Conservation (phyloP, 2,888 invertebrate species). For the Drosophila ochracea region DNA sequence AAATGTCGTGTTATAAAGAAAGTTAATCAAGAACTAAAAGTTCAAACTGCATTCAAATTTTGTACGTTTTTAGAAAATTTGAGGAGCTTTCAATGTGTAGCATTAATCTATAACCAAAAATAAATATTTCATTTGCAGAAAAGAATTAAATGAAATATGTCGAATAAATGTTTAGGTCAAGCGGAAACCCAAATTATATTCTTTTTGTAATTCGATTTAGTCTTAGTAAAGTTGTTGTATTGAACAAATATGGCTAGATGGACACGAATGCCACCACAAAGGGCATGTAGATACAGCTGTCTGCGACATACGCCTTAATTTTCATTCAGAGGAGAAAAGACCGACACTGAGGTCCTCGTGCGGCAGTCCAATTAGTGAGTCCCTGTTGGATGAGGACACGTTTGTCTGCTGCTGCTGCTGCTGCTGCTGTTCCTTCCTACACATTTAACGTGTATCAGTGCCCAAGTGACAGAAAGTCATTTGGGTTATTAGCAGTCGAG, state of each 20-base stretch:
- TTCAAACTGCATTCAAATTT: neutral
- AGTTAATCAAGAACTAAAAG: neutral
- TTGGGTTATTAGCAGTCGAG: slow-evolving; percentile 72
- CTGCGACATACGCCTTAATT: slow-evolving; percentile 8
- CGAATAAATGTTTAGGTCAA: neutral
- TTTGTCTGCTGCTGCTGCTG: slow-evolving; percentile 13
- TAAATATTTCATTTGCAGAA: neutral
- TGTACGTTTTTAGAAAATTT: neutral
- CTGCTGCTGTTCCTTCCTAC: slow-evolving; percentile 3
- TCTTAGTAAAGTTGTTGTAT: neutral
- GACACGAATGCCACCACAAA: neutral
- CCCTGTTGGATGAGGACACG: slow-evolving; percentile 25
- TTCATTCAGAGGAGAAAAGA: slow-evolving; percentile 8
- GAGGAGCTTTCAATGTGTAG: neutral
- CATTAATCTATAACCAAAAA: neutral
- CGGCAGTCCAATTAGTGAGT: slow-evolving; percentile 54
- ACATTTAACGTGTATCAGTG: slow-evolving; percentile 40
- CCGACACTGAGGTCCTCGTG: slow-evolving; percentile 17
- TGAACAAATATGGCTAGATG: slow-evolving; percentile 1
- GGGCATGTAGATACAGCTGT: slow-evolving; percentile 1
- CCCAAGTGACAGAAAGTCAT: slow-evolving; percentile 76
- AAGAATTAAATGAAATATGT: neutral
- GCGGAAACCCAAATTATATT: neutral
- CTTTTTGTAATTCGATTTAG: slow-evolving; percentile 1
- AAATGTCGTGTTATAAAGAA: neutral